Conservation (phyloP, 1,140 invertebrate species). For the Heterodera schachtii region DNA sequence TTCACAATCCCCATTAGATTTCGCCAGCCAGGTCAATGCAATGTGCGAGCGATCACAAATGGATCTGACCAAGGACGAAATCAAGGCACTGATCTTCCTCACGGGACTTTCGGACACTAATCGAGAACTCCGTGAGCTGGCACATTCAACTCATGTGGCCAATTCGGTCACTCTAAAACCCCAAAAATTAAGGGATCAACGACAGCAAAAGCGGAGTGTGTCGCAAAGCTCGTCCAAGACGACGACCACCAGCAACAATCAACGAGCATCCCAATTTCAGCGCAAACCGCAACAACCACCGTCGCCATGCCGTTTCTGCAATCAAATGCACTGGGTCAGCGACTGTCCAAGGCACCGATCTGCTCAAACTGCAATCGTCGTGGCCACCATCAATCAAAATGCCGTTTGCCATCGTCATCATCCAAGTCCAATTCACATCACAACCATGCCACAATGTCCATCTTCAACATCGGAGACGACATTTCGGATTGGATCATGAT, state of each 20-base stretch:
- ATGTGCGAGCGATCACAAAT: constrained; percentile 19
- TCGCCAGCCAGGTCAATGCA: constrained; percentile 12
- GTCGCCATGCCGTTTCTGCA: background rate
- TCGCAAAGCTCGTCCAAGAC: background rate
- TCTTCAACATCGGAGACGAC: background rate
- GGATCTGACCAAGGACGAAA: background rate
- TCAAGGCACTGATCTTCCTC: constrained; percentile 20
- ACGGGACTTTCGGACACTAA: constrained; percentile 8
- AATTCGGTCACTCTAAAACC: background rate
- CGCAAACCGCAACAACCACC: background rate
- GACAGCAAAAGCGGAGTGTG: background rate
- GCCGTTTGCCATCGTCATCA: too few relatives aligned
- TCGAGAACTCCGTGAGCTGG: background rate
- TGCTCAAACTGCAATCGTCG: background rate
- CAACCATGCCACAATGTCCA: background rate
- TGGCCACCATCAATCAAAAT: background rate
- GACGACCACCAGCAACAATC: background rate
- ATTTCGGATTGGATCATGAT: background rate
- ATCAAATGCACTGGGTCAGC: background rate
- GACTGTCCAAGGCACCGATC: background rate
- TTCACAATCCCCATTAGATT: background rate
- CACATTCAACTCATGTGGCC: constrained; percentile 4
- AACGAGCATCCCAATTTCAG: background rate
- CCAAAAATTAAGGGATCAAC: background rate
- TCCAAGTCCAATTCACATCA: background rate